A percentile compares a stretch with the other conserved stretches of the same genome.
These are phyloP conservation scores for Eudasyphora cyanicolor DNA, from an alignment of 2,888 invertebrate species.

Conservation along the genomic window DNA sequence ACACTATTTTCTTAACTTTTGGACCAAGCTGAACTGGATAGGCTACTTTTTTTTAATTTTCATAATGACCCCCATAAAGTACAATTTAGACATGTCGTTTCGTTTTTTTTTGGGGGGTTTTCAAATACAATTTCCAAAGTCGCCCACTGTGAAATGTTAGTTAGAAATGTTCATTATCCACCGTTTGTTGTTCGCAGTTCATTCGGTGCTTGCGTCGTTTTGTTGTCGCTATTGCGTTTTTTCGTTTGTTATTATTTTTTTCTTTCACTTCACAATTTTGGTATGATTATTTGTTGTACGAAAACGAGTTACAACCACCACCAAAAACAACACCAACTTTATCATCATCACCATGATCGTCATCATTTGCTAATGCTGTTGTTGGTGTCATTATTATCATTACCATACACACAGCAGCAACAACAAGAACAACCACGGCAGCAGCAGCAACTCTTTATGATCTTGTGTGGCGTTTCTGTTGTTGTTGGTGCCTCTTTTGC, in stretches of 20 bases:
- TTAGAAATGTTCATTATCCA: conserved; percentile 54
- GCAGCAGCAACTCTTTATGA: conserved; percentile 28
- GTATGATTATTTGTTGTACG: neutral
- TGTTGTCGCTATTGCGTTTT: conserved; percentile 66
- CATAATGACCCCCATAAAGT: no score
- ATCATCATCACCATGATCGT: conserved; percentile 9
- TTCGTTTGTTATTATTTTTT: conserved; percentile 36
- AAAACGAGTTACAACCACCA: conserved; percentile 73
- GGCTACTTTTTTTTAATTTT: no score
- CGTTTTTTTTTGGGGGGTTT: no score
- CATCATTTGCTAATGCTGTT: conserved; percentile 8
- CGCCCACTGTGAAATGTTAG: neutral
- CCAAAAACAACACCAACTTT: conserved; percentile 50
- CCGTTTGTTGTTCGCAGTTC: conserved; percentile 55
- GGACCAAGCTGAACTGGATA: no score
- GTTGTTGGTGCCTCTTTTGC: conserved; percentile 29
- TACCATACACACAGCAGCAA: conserved; percentile 28
- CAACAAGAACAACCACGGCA: no score
- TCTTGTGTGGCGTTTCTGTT: conserved; percentile 10
- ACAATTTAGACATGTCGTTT: no score
- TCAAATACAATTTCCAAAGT: no score
- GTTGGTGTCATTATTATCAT: conserved; percentile 7
- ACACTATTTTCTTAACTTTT: no score
- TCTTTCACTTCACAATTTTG: conserved; percentile 49
- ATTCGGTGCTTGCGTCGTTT: conserved; percentile 55